Evolutionary conservation across 2,888 invertebrate species (phyloP).

Genomic region (Caenorhabditis angaria): DNA sequence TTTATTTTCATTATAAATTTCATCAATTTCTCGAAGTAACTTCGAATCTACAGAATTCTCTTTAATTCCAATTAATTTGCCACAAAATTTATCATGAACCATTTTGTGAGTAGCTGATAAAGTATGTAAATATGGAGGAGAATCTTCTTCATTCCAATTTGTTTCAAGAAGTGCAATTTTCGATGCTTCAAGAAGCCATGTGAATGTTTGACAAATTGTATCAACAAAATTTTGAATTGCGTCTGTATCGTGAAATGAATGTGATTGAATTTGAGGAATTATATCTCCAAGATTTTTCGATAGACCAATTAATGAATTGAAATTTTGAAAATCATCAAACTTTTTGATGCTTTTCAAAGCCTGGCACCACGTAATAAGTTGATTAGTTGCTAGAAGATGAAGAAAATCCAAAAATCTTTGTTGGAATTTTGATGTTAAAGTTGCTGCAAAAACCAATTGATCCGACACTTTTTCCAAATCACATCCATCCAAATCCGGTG

Average conservation of each 20-base stretch:
- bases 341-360: neutral
- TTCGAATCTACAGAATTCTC: neutral
- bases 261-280: neutral
- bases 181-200: neutral
- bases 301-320: neutral
- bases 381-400: neutral
- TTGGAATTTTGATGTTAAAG: neutral
- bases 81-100: neutral
- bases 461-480: neutral
- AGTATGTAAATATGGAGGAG: neutral
- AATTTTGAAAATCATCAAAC: neutral
- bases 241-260: neutral
- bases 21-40: constrained; percentile 3
- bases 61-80: neutral
- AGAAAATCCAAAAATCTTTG: neutral
- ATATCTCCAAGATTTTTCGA: neutral
- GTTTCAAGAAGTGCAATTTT: neutral
- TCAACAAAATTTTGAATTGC: neutral
- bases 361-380: neutral
- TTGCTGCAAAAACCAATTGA: neutral
- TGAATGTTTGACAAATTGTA: neutral
- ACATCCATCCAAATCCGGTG: neutral
- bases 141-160: neutral
- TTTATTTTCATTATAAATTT: neutral
- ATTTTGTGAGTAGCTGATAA: neutral